A percentile compares a stretch with the other conserved stretches of the same genome.
Evolutionary conservation across 2,113 vertebrate species (phyloP).

Genomic region (Datnioides undecimradiatus): DNA sequence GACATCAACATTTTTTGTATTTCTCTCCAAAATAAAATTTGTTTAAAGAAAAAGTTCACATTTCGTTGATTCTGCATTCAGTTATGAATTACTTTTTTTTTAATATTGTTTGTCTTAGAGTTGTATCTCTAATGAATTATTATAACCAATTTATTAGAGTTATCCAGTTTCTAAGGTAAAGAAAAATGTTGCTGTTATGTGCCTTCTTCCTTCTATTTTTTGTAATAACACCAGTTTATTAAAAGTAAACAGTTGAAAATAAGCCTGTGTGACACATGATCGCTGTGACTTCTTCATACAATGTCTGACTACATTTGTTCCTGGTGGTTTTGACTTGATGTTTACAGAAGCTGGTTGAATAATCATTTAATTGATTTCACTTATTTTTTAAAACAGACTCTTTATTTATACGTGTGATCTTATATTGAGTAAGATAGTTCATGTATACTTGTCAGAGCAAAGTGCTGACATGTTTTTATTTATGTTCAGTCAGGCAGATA

Average conservation of each 20-base stretch:
- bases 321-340: no score
- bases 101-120: neutral
- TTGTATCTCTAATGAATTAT: no score
- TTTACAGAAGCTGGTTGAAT: no score
- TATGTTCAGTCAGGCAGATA: neutral
- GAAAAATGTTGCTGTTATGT: neutral
- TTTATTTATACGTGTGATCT: no score
- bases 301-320: neutral
- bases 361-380: neutral
- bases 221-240: no score
- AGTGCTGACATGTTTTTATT: neutral
- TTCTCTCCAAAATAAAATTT: slow-evolving; percentile 77
- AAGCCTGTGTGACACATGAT: neutral
- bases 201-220: neutral
- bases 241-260: neutral
- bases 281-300: neutral
- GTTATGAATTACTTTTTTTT: neutral
- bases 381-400: neutral
- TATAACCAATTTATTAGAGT: neutral
- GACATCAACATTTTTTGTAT: slow-evolving; percentile 60
- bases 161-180: neutral
- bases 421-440: neutral
- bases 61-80: neutral
- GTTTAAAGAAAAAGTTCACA: slow-evolving; percentile 18
- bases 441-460: neutral